Conservation (phyloP, 1,140 invertebrate genomes). For the Palaemon carinicauda region DNA sequence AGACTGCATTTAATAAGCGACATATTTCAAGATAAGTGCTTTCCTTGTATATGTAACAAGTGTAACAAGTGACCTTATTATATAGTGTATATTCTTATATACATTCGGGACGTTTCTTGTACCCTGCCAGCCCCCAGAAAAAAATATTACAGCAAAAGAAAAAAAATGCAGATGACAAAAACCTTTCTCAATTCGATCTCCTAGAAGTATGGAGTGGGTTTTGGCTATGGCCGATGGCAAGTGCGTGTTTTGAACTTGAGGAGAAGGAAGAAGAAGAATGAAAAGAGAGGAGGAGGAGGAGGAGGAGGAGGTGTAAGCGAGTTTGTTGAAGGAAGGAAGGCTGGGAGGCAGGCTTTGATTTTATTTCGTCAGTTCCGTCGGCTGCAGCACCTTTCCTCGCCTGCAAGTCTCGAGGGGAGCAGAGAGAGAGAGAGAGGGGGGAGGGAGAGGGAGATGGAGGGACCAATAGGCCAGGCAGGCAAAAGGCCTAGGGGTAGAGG, state of each 20-base stretch:
- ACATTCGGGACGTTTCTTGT: too few species aligned
- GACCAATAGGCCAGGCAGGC: not conserved
- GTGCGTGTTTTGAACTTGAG: not conserved
- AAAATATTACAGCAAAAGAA: too few species aligned
- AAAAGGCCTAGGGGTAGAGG: not conserved
- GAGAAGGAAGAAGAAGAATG: not conserved
- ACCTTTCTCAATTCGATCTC: too few species aligned
- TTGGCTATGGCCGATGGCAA: too few species aligned
- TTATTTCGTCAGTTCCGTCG: not conserved
- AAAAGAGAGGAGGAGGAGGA: not conserved
- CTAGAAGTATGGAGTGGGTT: too few species aligned
- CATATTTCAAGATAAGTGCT: too few species aligned
- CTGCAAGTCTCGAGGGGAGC: not conserved
- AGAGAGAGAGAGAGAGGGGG: not conserved
- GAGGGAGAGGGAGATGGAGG: not conserved
- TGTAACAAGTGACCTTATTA: too few species aligned
- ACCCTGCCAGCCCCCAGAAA: too few species aligned
- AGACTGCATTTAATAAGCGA: too few species aligned
- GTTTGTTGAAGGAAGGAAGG: not conserved
- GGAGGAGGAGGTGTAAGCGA: not conserved
- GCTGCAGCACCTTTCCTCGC: not conserved
- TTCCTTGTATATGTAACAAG: too few species aligned
- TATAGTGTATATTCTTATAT: too few species aligned
- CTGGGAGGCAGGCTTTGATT: not conserved
- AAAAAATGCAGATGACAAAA: too few species aligned